Conservation (phyloP, 2,797 vertebrate species). For the Lacerta agilis region DNA sequence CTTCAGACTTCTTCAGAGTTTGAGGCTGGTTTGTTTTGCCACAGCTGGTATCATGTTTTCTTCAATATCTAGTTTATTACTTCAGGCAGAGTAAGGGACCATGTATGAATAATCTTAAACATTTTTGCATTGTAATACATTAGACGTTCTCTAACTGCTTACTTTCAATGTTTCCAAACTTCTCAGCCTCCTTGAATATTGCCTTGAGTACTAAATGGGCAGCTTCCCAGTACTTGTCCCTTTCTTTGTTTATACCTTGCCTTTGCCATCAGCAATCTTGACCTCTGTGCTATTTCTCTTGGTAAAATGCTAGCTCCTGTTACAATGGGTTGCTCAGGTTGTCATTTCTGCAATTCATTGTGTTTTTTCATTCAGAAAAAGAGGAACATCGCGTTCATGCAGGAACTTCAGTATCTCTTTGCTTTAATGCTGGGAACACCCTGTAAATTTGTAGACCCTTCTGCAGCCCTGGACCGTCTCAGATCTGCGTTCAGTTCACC, state of each 20-base stretch:
- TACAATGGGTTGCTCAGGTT: background rate
- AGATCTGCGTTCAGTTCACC: slow-evolving; percentile 89
- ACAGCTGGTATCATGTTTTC: background rate
- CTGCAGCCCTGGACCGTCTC: slow-evolving; percentile 90
- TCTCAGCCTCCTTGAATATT: background rate
- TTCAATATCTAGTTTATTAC: background rate
- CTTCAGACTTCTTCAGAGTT: background rate
- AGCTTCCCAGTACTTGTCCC: background rate
- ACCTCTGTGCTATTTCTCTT: too few species aligned
- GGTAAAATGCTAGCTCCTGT: too few species aligned
- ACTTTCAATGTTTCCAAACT: too few species aligned
- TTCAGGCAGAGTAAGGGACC: background rate
- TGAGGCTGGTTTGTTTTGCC: slow-evolving; percentile 8
- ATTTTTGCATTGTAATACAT: background rate
- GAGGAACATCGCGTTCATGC: slow-evolving; percentile 96
- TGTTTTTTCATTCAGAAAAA: slow-evolving; percentile 84
- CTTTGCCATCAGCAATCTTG: too few species aligned
- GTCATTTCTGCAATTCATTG: background rate
- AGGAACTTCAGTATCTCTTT: slow-evolving; percentile 94
- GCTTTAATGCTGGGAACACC: slow-evolving; percentile 93
- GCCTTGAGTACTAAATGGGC: background rate
- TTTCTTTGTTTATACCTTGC: background rate
- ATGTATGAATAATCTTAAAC: background rate
- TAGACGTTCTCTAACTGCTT: background rate
- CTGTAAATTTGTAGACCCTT: slow-evolving; percentile 93